phyloP scores from a whole-genome alignment of 2,797 vertebrate genomes.

The Muscicapa striata region DNA sequence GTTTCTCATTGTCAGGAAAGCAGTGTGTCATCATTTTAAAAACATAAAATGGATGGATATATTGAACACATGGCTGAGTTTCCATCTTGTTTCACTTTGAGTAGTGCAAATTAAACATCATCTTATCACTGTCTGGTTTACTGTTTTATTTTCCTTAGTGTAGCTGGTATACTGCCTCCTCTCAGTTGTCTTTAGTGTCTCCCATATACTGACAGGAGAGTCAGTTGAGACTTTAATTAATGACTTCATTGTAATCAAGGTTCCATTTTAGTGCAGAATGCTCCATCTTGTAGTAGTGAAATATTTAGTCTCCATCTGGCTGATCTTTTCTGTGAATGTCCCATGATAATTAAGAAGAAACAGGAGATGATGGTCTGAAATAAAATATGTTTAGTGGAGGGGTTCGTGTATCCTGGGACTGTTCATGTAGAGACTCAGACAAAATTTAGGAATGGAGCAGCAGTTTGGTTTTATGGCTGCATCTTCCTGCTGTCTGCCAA shows the following conservation, averaged over 20 bases:
- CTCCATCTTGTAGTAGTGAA: conserved; percentile 66
- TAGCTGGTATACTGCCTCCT: conserved; percentile 17
- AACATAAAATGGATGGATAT: not conserved
- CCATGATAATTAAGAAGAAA: conserved; percentile 67
- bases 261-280: conserved; percentile 58
- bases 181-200: conserved; percentile 38
- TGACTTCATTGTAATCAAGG: conserved; percentile 69
- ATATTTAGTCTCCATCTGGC: conserved; percentile 73
- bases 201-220: conserved; percentile 23
- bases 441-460: not conserved
- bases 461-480: conserved; percentile 18
- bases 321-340: conserved; percentile 58
- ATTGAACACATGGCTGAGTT: not conserved
- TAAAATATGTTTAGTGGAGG: conserved; percentile 5
- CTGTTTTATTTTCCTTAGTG: not conserved
- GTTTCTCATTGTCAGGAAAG: not conserved
- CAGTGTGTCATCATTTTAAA: not conserved
- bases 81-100: not conserved
- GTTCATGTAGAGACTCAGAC: not conserved
- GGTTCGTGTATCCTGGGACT: not conserved
- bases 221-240: conserved; percentile 65
- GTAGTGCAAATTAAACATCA: not conserved
- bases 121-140: not conserved
- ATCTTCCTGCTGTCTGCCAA: not conserved
- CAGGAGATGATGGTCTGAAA: conserved; percentile 37